Evolutionary conservation across 2,888 invertebrate genomes (phyloP), one percentile per base, ranked within the genome.

Genomic region (Rotaria magnacalcarata): DNA sequence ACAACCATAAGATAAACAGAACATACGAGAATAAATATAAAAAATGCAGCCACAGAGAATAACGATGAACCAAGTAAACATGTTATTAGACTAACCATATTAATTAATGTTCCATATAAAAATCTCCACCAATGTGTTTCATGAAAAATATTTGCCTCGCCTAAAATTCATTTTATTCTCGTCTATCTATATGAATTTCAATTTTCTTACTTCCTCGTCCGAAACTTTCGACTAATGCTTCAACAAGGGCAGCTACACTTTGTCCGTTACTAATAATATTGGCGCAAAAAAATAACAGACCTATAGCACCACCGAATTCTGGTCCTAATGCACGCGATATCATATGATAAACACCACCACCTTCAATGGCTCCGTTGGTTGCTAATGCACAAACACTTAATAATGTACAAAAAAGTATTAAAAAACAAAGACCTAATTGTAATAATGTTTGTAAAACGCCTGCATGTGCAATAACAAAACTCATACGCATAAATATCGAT

Each of bases 311-410:
- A 0, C 99, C 99, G 92, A 99, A 98, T 92, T 99, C 99, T 0
- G 98, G 96, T 41, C 99, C 99, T 84, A 99, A 92, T 0, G 98
- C 97, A 89, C 99, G 93, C 91, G 97, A 97, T 88, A 99, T 98
- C 99, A 99, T 99, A 92, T 97, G 99, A 90, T 99, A 99, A 74
- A 97, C 98, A n/a, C 99, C 99, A 0, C 99, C 99, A 16, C 99
- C 98, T 92, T 99, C 97, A 0, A 99, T 95, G 47, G 98, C 98
- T 27, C 99, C 99, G 92, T 99, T 99, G 54, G 98, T 99, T 3
- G 97, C 97, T 90, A 99, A 96, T 56, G 99, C 98, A 92, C 98
- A 98, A 85, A 99, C 95, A 0, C 97, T 97, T 54, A 96, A 94
- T 0, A 98, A 97, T 0, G 99, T 99, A 90, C 97, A 95, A 54